Evolutionary conservation across 2,797 vertebrate genomes (phyloP).

Genomic region (Poecilia picta): DNA sequence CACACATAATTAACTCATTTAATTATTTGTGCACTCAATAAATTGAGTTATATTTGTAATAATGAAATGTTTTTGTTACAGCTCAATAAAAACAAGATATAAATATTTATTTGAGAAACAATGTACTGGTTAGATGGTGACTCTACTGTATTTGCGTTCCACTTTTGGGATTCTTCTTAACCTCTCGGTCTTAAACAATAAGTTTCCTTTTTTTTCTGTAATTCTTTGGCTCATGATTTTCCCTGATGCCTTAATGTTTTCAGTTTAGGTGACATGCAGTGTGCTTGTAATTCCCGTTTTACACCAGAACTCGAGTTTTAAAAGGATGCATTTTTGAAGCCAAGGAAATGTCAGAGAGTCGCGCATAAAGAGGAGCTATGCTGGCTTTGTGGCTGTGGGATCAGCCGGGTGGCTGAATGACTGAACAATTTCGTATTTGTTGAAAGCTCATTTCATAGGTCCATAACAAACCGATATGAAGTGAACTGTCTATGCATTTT

Average conservation of each 20-base stretch:
- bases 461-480: conserved; percentile 61
- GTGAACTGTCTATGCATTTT: conserved; percentile 27
- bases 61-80: neutral
- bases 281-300: conserved; percentile 77
- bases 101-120: neutral
- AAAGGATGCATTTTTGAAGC: conserved; percentile 64
- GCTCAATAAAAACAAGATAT: neutral
- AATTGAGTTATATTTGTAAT: neutral
- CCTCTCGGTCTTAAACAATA: neutral
- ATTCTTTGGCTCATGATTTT: conserved; percentile 41
- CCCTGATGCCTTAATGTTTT: conserved; percentile 61
- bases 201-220: conserved; percentile 14
- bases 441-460: conserved; percentile 74
- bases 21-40: neutral
- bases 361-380: conserved; percentile 44
- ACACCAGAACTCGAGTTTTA: conserved; percentile 65
- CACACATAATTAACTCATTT: neutral
- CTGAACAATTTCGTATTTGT: conserved; percentile 81
- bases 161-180: conserved; percentile 6
- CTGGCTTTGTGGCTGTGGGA: conserved; percentile 73
- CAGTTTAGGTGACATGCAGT: conserved; percentile 61
- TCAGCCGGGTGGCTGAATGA: conserved; percentile 75
- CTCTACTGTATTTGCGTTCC: neutral
- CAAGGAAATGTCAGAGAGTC: conserved; percentile 70
- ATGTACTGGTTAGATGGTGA: neutral